A percentile compares a stretch with the other conserved stretches of the same genome.
Evolutionary conservation across 2,888 invertebrate genomes (phyloP).

Genomic region (Athripsodes cinereus): DNA sequence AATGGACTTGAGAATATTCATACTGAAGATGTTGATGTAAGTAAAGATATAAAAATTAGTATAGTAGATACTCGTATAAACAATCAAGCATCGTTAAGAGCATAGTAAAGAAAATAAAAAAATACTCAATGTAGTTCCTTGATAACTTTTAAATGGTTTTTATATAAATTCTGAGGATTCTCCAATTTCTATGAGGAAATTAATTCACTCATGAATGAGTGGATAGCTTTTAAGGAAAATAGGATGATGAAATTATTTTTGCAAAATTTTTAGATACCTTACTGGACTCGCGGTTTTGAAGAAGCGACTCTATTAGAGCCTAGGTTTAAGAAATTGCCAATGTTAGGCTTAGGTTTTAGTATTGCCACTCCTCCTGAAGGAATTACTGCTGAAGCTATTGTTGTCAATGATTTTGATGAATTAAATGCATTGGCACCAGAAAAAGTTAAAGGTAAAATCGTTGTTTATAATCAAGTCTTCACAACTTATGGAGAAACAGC

Average conservation of each 20-base stretch:
- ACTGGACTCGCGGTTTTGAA: conserved; percentile 50
- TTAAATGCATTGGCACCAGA: conserved; percentile 40
- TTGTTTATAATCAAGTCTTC: conserved; percentile 19
- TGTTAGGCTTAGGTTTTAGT: conserved; percentile 59
- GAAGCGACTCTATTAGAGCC: conserved; percentile 52
- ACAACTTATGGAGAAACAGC: conserved; percentile 38
- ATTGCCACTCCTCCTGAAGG: conserved; percentile 57
- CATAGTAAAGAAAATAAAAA: too few species aligned
- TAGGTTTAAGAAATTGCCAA: conserved; percentile 44
- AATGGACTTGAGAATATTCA: conserved; percentile 57
- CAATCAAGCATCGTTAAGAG: too few species aligned
- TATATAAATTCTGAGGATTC: too few species aligned
- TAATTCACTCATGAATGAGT: too few species aligned
- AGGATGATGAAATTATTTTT: too few species aligned
- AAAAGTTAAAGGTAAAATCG: conserved; percentile 36
- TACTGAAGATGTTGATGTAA: conserved; percentile 50
- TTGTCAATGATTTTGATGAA: conserved; percentile 58
- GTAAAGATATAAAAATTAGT: too few species aligned
- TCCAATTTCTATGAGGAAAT: too few species aligned
- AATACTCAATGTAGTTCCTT: too few species aligned
- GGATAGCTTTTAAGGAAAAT: too few species aligned
- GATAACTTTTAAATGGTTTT: too few species aligned
- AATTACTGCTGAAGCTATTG: conserved; percentile 56
- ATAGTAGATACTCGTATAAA: too few species aligned
- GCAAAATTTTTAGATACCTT: conserved; percentile 22